Evolutionary conservation across 1,140 invertebrate species (phyloP).

Genomic region (Drosophila pruinosa): DNA sequence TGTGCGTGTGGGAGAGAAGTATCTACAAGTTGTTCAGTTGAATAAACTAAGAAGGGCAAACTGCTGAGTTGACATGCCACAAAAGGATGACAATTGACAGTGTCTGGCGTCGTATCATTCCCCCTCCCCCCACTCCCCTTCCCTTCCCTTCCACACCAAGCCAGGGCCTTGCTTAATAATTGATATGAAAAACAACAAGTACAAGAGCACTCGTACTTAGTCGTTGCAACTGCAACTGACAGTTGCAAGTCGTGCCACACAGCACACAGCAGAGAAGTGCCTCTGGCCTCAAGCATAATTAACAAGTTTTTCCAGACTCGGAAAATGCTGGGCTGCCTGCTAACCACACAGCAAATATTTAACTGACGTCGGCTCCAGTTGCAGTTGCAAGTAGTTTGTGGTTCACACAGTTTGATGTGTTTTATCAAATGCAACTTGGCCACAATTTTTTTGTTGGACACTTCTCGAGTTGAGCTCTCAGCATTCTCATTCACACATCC

Average conservation of each 20-base stretch:
- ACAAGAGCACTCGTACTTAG: not conserved
- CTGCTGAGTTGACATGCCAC: conserved; percentile 50
- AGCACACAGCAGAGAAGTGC: conserved; percentile 6
- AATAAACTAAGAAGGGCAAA: conserved; percentile 64
- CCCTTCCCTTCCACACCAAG: conserved; percentile 13
- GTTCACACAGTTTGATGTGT: conserved; percentile 34
- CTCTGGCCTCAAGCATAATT: conserved; percentile 61
- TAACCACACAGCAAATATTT: conserved; percentile 67
- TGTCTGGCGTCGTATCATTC: conserved; percentile 49
- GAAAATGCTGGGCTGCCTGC: conserved; percentile 38
- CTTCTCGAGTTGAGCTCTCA: conserved; percentile 36
- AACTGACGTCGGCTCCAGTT: conserved; percentile 21
- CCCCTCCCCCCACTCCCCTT: not conserved
- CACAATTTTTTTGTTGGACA: conserved; percentile 25
- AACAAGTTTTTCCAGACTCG: conserved; percentile 65
- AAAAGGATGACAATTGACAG: conserved; percentile 75
- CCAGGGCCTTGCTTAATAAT: conserved; percentile 62
- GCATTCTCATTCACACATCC: conserved; percentile 21
- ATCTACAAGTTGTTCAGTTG: conserved; percentile 73
- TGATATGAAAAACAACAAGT: conserved; percentile 78
- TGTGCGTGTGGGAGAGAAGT: conserved; percentile 4
- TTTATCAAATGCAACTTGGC: not conserved
- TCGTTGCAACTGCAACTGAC: conserved; percentile 49
- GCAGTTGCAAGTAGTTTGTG: conserved; percentile 41
- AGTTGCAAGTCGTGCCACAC: conserved; percentile 49